Base-by-base conservation (phyloP, 2,888 invertebrate species). In the Mesodorylaimus sp. region DNA sequence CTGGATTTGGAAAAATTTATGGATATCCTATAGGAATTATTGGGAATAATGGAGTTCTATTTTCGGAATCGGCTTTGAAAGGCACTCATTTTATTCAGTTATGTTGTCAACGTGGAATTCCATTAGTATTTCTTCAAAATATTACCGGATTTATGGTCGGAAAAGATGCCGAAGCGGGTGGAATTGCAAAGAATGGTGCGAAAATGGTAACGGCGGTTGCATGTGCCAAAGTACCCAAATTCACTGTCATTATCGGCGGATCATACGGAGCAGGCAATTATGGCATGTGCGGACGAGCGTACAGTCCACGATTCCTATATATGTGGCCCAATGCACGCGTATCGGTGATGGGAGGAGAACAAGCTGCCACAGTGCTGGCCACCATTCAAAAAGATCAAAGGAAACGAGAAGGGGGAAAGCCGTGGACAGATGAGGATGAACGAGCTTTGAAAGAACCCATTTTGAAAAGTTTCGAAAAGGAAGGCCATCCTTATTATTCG, bases 181-280 rank as follows among this genome's bases (percentile, higher is more conserved):
- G 97, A 16, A 99, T 99, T 56, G 97, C 97, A 1, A 99, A 97
- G 70, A 81, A 97, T 67, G 97, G 97, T 27, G 95, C 97, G 1
- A 97, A 99, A 74, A 79, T 97, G 80, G 95, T 99, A 2, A 95
- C 84, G n/a, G 95, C 97, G 1, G 95, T 99, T 0, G 81, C 97
- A 44, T 95, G 93, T 67, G 87, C 95, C 27, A n/a, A 83, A 69
- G 95, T 99, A 1, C 97, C 97, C 0, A 99, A 97, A 71, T 74
- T 97, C n/a, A 97, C 97, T 1, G 77, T 97, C 0, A 76, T 97
- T 36, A 80, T 97, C 54, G 97, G 95, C 7, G 91, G 93, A 13
- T 88, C 89, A 41, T 93, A 89, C 68, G 95, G 95, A 1, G 95
- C 95, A 55, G 97, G 95, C 50, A 95, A 97, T 71, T 97, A 91